Evolutionary conservation across 1,140 invertebrate species (phyloP).

Genomic region (Tetramorium parvispinum): DNA sequence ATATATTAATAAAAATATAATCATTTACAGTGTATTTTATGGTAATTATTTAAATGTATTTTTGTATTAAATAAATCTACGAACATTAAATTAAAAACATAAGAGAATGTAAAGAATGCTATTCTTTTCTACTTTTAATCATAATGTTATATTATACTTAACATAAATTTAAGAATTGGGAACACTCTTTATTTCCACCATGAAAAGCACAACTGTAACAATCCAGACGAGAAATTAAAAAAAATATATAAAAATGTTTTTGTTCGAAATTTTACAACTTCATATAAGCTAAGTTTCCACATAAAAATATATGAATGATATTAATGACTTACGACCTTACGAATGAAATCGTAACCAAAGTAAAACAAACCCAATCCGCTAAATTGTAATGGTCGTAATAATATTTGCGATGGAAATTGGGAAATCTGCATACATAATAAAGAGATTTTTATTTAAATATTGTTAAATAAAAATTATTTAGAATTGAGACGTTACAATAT

Average conservation of each 20-base stretch:
- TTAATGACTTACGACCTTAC: conserved; percentile 6
- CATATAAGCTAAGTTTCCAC: neutral
- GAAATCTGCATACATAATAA: conserved; percentile 8
- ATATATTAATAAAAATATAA: neutral
- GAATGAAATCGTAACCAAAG: conserved; percentile 16
- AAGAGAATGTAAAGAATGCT: neutral
- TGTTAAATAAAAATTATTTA: neutral
- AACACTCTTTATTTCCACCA: neutral
- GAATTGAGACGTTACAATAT: neutral
- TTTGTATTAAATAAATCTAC: neutral
- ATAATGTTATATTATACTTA: neutral
- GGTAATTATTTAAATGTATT: neutral
- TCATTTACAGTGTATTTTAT: neutral
- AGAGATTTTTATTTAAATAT: neutral
- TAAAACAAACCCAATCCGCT: conserved; percentile 11
- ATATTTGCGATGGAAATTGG: conserved; percentile 18
- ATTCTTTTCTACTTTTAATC: neutral
- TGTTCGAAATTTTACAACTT: neutral
- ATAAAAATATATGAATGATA: neutral
- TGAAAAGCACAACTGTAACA: neutral
- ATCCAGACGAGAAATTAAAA: neutral
- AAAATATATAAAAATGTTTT: neutral
- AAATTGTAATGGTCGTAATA: conserved; percentile 7
- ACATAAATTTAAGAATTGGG: neutral
- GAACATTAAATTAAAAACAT: too few relatives aligned